Evolutionary conservation across 2,113 vertebrate genomes (phyloP).

Genomic region (Chlorocebus sabaeus): DNA sequence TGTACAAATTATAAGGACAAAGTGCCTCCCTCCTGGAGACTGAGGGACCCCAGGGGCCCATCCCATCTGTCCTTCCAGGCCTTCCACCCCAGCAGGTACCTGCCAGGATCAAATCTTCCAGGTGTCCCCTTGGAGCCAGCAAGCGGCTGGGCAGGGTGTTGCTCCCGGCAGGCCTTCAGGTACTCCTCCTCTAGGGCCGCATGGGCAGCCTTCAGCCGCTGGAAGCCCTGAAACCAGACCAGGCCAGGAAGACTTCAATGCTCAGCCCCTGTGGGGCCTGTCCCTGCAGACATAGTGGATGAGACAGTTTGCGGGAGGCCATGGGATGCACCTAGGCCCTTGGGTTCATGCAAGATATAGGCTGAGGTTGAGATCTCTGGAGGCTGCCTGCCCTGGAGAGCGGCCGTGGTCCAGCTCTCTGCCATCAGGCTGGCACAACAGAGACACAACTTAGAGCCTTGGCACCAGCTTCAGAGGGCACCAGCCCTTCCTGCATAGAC

Average conservation of each 20-base stretch:
- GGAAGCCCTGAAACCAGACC: conserved; percentile 79
- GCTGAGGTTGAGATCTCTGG: background rate
- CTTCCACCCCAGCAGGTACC: conserved; percentile 77
- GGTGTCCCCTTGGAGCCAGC: background rate
- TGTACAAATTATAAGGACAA: background rate
- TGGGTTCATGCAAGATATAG: background rate
- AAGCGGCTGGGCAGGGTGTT: conserved; percentile 73
- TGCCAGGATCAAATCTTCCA: conserved; percentile 83
- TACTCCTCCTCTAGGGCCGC: conserved; percentile 87
- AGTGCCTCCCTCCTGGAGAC: background rate
- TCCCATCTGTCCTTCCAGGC: background rate
- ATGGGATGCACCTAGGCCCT: background rate
- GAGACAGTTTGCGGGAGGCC: background rate
- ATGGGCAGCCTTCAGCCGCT: conserved; percentile 82
- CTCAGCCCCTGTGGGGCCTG: rapidly evolving
- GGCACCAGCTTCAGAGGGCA: background rate
- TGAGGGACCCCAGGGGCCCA: background rate
- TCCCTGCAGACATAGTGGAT: background rate
- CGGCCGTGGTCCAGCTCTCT: background rate
- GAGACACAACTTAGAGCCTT: background rate
- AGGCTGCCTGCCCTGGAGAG: background rate
- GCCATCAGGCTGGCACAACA: background rate
- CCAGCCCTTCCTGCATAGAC: background rate
- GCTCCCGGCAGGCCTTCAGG: conserved; percentile 82
- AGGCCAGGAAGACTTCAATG: background rate